phyloP scores from a whole-genome alignment of 2,113 vertebrate genomes.

The Oriolus oriolus region DNA sequence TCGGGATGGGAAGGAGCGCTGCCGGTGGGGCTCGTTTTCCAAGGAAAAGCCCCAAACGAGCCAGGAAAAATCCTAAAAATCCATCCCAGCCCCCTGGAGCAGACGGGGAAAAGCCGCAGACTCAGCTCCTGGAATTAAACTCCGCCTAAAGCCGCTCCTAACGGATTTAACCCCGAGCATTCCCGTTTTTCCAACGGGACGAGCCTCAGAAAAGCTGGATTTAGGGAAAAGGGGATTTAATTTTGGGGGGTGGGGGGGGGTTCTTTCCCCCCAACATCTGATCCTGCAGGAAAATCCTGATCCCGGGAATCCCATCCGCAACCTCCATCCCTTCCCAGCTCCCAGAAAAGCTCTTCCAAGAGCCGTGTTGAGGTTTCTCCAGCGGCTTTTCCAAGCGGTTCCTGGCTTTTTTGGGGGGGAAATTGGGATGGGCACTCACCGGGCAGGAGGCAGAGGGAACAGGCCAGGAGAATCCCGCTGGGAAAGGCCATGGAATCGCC shows the following conservation, averaged over 20 bases:
- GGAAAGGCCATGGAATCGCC: constrained; percentile 82
- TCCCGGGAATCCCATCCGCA: background rate
- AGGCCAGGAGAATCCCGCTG: constrained; percentile 79
- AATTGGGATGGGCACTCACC: constrained; percentile 73
- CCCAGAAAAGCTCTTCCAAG: background rate
- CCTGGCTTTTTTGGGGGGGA: background rate
- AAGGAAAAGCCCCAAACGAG: background rate
- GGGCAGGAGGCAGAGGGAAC: constrained; percentile 83
- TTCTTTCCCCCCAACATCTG: accelerated
- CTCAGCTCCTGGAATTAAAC: background rate
- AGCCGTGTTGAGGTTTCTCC: background rate
- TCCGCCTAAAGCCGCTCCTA: background rate
- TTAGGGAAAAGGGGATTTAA: background rate
- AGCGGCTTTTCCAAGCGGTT: background rate
- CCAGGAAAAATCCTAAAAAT: background rate
- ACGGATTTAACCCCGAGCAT: background rate
- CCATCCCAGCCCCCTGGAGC: background rate
- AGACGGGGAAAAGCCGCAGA: background rate
- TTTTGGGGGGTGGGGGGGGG: accelerated
- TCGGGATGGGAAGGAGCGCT: background rate
- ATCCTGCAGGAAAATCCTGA: background rate
- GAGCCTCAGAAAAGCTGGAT: background rate
- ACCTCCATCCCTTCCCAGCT: background rate
- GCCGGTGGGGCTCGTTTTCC: background rate
- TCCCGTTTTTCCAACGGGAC: background rate